A percentile compares a stretch with the other conserved stretches of the same genome.
These are phyloP conservation scores for Malachius bipustulatus DNA, from an alignment of 2,888 invertebrate genomes.

Conservation along the genomic window DNA sequence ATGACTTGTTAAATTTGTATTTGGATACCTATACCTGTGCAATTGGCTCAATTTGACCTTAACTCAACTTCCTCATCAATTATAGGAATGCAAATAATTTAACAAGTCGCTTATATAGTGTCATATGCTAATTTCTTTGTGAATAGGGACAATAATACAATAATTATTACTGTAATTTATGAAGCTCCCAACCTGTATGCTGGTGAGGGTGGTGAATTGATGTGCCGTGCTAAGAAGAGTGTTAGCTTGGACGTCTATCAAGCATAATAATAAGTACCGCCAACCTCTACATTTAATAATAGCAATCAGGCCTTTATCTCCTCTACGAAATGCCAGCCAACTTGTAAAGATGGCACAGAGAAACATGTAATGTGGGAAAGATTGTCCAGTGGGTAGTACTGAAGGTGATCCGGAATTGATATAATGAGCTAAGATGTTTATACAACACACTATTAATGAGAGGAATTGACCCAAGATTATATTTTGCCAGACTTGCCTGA, in stretches of 20 bases:
- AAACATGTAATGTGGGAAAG: slow-evolving; percentile 65
- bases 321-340: slow-evolving; percentile 58
- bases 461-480: slow-evolving; percentile 64
- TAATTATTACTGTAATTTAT: slow-evolving; percentile 2
- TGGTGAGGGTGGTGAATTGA: slow-evolving; percentile 58
- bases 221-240: slow-evolving; percentile 73
- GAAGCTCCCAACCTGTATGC: slow-evolving; percentile 47
- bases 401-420: slow-evolving; percentile 57
- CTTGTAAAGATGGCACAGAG: slow-evolving; percentile 67
- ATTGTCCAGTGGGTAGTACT: slow-evolving; percentile 68
- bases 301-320: slow-evolving; percentile 47
- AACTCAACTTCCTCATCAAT: slow-evolving; percentile 12
- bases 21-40: no score
- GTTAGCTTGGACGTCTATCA: slow-evolving; percentile 78
- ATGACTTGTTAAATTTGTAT: not conserved
- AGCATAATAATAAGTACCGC: slow-evolving; percentile 64
- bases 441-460: slow-evolving; percentile 63
- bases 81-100: slow-evolving; percentile 12
- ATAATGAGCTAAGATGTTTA: slow-evolving; percentile 60
- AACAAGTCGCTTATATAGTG: no score
- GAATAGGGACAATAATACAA: no score
- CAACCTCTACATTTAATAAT: slow-evolving; percentile 59
- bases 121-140: no score
- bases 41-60: no score
- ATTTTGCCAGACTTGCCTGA: slow-evolving; percentile 60